Conservation (phyloP, 2,888 invertebrate species). For the Eupithecia tripunctaria region DNA sequence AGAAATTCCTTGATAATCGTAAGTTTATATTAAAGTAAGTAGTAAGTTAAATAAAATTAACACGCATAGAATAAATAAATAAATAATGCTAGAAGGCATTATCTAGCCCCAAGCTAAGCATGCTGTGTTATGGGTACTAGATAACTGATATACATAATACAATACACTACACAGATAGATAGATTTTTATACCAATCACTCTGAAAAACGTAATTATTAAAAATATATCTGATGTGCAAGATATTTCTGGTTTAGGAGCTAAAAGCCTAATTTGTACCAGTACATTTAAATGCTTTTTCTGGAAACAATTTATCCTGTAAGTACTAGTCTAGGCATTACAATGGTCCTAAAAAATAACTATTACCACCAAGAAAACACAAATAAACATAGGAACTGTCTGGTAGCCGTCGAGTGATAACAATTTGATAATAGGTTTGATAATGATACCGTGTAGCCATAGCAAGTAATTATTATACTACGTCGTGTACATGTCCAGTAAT, state of each 20-base stretch:
- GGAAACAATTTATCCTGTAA: neutral
- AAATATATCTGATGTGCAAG: neutral
- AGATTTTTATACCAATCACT: too few species aligned
- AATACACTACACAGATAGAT: too few species aligned
- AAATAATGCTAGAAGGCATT: too few species aligned
- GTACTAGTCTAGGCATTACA: neutral
- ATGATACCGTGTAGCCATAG: neutral
- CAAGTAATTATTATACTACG: neutral
- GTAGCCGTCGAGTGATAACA: slow-evolving; percentile 12
- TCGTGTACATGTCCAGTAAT: neutral
- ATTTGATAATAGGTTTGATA: slow-evolving; percentile 16
- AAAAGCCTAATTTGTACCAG: neutral
- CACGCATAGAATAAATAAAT: too few species aligned
- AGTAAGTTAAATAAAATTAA: too few species aligned
- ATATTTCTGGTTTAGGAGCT: neutral
- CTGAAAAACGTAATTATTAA: too few species aligned
- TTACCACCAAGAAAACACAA: neutral
- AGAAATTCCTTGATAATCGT: too few species aligned
- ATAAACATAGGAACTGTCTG: neutral
- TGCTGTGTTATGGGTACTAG: too few species aligned
- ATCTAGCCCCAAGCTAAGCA: too few species aligned
- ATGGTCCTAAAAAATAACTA: neutral
- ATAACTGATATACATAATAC: too few species aligned
- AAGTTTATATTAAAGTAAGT: neutral
- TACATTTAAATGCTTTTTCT: neutral